phyloP scores from a whole-genome alignment of 2,888 invertebrate species.

The Petrophora chlorosata region DNA sequence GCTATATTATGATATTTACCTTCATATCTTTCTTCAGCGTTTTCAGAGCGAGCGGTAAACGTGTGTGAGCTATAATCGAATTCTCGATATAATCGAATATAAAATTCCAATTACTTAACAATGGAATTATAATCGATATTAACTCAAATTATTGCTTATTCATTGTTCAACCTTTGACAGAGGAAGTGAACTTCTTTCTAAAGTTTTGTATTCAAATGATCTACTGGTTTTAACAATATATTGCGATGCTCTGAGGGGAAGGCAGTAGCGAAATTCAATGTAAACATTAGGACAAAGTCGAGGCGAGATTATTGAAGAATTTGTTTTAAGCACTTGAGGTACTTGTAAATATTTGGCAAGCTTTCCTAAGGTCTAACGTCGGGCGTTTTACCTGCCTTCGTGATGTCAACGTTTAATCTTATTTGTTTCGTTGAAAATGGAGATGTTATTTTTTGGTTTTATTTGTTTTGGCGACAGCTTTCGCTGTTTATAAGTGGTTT shows the following conservation, averaged over 20 bases:
- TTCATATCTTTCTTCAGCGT: too few relatives aligned
- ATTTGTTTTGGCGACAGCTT: too few relatives aligned
- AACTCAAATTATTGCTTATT: too few relatives aligned
- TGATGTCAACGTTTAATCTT: conserved; percentile 63
- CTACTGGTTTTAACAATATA: neutral
- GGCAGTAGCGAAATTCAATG: conserved; percentile 72
- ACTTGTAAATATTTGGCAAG: conserved; percentile 80
- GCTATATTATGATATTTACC: too few relatives aligned
- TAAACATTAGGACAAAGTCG: conserved; percentile 75
- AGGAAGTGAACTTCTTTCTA: too few relatives aligned
- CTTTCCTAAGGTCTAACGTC: conserved; percentile 64
- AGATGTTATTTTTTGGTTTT: conserved; percentile 23
- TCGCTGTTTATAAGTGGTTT: too few relatives aligned
- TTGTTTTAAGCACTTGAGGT: conserved; percentile 81
- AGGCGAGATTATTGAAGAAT: conserved; percentile 79
- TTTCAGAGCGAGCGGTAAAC: too few relatives aligned
- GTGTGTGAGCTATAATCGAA: too few relatives aligned
- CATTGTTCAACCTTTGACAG: too few relatives aligned
- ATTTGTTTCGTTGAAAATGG: conserved; percentile 57
- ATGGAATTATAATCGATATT: too few relatives aligned
- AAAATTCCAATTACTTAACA: too few relatives aligned
- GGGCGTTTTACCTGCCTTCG: conserved; percentile 64
- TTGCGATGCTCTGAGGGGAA: conserved; percentile 40
- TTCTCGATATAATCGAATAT: too few relatives aligned
- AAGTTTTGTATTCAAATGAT: neutral